Percentiles rank a stretch among this genome's conserved stretches.
These are phyloP conservation scores for Noctilio leporinus DNA, from an alignment of 2,113 vertebrate species.

Conservation along the genomic window DNA sequence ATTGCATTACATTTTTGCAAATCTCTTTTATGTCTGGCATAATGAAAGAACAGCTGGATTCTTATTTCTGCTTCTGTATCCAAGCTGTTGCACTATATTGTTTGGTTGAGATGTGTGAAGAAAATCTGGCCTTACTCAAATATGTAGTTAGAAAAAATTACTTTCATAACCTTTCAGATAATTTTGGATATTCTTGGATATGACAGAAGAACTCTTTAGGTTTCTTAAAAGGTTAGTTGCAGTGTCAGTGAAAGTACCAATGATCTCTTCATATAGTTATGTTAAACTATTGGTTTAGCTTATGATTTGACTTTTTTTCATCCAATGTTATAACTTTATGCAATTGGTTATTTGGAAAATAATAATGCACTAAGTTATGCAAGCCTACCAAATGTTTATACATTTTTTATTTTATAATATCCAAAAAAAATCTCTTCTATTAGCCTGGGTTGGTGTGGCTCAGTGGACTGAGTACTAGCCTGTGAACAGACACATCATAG, in stretches of 20 bases:
- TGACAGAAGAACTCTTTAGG: background rate
- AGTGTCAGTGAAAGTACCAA: background rate
- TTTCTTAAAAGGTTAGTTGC: background rate
- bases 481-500: no score
- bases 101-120: background rate
- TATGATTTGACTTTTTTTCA: background rate
- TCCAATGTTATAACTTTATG: background rate
- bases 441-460: no score
- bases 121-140: background rate
- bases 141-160: background rate
- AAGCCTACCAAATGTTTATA: background rate
- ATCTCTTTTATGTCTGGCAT: background rate
- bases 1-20: background rate
- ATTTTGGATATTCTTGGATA: background rate
- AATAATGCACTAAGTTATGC: background rate
- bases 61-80: background rate
- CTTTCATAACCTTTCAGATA: background rate
- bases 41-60: background rate
- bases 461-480: no score
- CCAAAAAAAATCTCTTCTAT: background rate
- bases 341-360: background rate
- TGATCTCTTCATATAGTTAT: background rate
- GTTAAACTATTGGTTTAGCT: background rate
- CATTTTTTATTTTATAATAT: background rate
- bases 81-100: background rate